Evolutionary conservation across 2,888 invertebrate genomes (phyloP).

Genomic region (Drosophila trichaetosa): DNA sequence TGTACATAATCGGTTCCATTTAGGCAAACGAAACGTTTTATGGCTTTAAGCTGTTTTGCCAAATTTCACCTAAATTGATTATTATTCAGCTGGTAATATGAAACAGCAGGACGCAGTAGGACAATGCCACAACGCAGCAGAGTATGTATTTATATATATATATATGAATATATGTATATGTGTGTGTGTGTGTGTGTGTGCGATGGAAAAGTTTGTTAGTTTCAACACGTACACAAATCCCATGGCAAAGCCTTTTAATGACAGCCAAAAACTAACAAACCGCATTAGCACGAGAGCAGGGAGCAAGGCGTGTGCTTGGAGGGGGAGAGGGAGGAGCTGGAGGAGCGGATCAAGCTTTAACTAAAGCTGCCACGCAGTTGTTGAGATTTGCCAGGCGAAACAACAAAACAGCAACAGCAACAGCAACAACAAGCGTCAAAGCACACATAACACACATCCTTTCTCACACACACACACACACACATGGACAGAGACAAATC

Average conservation of each 20-base stretch:
- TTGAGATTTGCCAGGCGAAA: constrained; percentile 64
- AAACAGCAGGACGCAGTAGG: constrained; percentile 22
- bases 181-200: constrained; percentile 5
- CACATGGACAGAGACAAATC: constrained; percentile 66
- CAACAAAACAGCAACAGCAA: constrained; percentile 23
- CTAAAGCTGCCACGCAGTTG: constrained; percentile 68
- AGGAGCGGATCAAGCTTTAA: constrained; percentile 50
- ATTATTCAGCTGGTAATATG: constrained; percentile 60
- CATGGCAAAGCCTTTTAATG: constrained; percentile 79
- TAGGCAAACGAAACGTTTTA: constrained; percentile 60
- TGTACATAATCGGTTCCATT: constrained; percentile 64
- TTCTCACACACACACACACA: constrained; percentile 18
- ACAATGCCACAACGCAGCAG: constrained; percentile 4
- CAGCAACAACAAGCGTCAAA: constrained; percentile 53
- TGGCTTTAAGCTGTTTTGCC: constrained; percentile 76
- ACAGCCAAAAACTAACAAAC: constrained; percentile 80
- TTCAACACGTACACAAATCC: constrained; percentile 82
- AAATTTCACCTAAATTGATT: constrained; percentile 77
- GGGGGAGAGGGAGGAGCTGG: neutral
- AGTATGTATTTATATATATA: neutral
- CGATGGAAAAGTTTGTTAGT: constrained; percentile 69
- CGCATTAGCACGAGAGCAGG: constrained; percentile 67
- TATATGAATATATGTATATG: neutral
- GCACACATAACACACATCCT: constrained; percentile 70
- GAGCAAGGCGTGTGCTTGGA: neutral